Conservation (phyloP, 2,797 vertebrate genomes). For the Halcyon smyrnensis region DNA sequence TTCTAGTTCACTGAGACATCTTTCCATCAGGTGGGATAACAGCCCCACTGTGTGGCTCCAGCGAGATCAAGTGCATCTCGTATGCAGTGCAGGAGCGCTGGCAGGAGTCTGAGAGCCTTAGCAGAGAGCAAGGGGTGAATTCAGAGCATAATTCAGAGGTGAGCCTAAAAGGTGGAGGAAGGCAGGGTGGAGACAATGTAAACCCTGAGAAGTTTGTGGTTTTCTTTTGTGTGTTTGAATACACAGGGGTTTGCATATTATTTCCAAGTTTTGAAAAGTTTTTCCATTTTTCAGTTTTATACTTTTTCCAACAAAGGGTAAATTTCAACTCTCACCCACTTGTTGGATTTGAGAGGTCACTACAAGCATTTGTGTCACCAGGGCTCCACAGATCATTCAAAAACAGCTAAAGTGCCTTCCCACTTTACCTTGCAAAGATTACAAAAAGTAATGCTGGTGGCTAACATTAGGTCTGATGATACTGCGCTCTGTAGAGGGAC, state of each 20-base stretch:
- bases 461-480: background rate
- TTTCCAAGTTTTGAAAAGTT: background rate
- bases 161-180: background rate
- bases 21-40: background rate
- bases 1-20: background rate
- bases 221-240: background rate
- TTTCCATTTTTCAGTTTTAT: background rate
- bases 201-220: background rate
- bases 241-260: accelerated
- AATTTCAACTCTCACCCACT: background rate
- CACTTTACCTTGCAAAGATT: background rate
- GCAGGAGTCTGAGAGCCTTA: background rate
- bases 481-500: background rate
- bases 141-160: background rate
- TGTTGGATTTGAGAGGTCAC: background rate
- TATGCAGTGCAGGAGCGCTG: accelerated
- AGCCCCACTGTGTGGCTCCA: conserved; percentile 21
- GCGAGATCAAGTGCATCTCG: accelerated
- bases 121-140: background rate
- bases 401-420: background rate
- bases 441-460: background rate
- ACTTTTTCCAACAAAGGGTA: background rate
- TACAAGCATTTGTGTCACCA: background rate
- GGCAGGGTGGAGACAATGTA: background rate
- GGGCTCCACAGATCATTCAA: background rate